These are phyloP conservation scores for Hormiphora californensis DNA, from an alignment of 37 sponge, comb jelly and placozoan species.

Conservation along the genomic window DNA sequence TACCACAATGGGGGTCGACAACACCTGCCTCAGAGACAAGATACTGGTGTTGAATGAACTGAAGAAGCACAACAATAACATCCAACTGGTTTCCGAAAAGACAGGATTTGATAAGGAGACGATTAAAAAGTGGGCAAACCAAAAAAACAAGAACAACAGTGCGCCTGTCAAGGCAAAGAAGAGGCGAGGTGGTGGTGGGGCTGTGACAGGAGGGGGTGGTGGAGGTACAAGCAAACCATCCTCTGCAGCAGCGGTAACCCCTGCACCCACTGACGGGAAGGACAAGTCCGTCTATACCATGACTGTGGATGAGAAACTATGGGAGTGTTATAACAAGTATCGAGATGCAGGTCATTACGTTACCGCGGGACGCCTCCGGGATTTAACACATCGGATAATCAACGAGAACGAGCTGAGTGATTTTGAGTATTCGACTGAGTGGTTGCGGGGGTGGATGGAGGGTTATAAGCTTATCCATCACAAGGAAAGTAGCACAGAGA, in stretches of 20 bases:
- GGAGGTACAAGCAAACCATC: not conserved
- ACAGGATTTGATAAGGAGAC: conserved; percentile 36
- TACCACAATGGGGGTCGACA: conserved; percentile 10
- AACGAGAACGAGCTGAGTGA: not conserved
- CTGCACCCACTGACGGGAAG: not conserved
- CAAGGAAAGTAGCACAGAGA: not conserved
- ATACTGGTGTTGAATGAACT: conserved; percentile 19
- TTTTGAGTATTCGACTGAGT: not conserved
- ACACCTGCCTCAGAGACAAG: not conserved
- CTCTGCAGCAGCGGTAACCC: not conserved
- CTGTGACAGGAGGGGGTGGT: not conserved
- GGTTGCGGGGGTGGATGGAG: not conserved
- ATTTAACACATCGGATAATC: not conserved
- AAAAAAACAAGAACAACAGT: not conserved
- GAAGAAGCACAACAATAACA: conserved; percentile 27
- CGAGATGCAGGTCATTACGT: conserved; percentile 28
- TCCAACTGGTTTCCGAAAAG: not conserved
- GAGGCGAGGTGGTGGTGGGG: conserved; percentile 13
- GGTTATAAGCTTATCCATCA: not conserved
- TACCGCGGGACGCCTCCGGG: not conserved
- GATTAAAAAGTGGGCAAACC: not conserved
- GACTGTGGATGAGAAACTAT: conserved; percentile 33
- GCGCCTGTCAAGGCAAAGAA: conserved; percentile 10
- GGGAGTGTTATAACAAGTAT: conserved; percentile 48
- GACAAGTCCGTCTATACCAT: conserved; percentile 13